phyloP scores from a whole-genome alignment of 1,140 invertebrate genomes.

The Teleogryllus occipitalis region DNA sequence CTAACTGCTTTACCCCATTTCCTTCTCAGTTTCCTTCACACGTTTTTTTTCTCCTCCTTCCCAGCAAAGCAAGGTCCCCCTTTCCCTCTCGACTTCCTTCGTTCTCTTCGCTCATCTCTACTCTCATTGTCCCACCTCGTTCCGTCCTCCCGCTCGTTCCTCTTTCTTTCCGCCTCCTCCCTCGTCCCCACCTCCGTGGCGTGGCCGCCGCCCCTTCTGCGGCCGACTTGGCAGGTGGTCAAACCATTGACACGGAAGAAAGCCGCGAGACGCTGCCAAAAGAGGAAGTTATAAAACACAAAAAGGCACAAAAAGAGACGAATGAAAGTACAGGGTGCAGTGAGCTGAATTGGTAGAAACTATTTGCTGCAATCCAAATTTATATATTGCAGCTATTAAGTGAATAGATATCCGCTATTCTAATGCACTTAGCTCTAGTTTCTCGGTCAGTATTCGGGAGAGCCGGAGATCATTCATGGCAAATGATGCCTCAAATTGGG shows the following conservation, averaged over 20 bases:
- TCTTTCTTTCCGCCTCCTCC: too few species aligned
- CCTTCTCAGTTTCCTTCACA: too few species aligned
- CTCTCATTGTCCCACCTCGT: too few species aligned
- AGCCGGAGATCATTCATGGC: background rate
- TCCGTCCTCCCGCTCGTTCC: too few species aligned
- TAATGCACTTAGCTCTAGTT: background rate
- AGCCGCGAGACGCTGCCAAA: background rate
- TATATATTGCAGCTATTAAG: background rate
- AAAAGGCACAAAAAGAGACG: background rate
- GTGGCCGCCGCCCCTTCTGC: background rate
- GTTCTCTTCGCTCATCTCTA: too few species aligned
- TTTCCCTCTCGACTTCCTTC: too few species aligned
- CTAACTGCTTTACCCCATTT: too few species aligned
- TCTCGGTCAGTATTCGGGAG: background rate
- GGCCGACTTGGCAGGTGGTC: background rate
- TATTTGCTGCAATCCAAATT: background rate
- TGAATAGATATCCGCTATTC: background rate
- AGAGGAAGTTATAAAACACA: constrained; percentile 5
- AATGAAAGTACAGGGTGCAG: background rate
- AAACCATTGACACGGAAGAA: background rate
- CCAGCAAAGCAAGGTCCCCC: too few species aligned
- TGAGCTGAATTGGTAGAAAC: background rate
- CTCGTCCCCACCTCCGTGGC: too few species aligned
- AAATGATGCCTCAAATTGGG: background rate
- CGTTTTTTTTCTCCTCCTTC: too few species aligned